These are phyloP conservation scores for Gibbula magus DNA, from an alignment of 2,888 invertebrate species.

Conservation along the genomic window DNA sequence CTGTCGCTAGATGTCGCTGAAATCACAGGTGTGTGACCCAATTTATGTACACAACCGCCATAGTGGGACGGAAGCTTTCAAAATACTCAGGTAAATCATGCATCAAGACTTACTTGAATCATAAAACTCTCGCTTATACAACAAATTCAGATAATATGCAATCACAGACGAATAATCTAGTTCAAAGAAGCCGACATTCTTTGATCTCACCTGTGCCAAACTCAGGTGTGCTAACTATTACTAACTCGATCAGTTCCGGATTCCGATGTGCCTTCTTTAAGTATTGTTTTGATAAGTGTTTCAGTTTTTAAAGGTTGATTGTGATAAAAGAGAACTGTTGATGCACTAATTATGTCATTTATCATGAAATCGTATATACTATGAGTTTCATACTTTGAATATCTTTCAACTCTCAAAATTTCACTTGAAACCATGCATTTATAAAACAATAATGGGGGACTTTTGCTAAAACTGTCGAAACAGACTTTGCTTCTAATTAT, in stretches of 20 bases:
- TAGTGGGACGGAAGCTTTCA: background rate
- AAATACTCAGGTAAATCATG: background rate
- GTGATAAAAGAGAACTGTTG: too few species aligned
- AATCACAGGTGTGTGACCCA: constrained; percentile 7
- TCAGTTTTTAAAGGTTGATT: background rate
- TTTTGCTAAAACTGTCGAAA: too few species aligned
- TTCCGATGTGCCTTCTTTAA: background rate
- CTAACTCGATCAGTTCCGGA: background rate
- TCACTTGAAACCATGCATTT: too few species aligned
- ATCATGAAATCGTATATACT: too few species aligned
- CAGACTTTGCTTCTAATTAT: too few species aligned
- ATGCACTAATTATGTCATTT: too few species aligned
- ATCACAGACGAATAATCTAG: background rate
- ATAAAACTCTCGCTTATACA: background rate
- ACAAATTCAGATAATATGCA: background rate
- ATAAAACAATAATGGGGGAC: too few species aligned
- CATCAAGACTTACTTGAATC: background rate
- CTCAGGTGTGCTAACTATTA: background rate
- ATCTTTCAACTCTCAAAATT: too few species aligned
- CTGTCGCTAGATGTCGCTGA: constrained; percentile 1
- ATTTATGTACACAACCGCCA: background rate
- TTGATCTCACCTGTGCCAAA: background rate
- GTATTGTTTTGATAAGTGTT: background rate
- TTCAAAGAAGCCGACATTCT: background rate
- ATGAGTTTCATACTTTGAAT: too few species aligned